Evolutionary conservation across 1,140 invertebrate species (phyloP), one percentile per base, ranked within the genome.

Genomic region (Oryzaephilus surinamensis): DNA sequence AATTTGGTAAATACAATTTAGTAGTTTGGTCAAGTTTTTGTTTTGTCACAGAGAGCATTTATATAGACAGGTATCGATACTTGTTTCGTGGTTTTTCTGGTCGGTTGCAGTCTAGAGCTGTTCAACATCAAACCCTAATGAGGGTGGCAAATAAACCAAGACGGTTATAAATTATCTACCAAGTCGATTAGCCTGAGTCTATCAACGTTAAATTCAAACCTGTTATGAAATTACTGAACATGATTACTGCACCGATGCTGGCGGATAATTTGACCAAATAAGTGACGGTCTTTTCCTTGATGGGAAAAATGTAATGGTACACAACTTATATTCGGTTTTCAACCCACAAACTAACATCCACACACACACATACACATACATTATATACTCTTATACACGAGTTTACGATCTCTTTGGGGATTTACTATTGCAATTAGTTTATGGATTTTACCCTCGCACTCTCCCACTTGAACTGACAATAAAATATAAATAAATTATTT

Each of bases 101-200:
- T 29, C 23, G 36, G 35, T 38, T 42, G 32, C 31, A 29, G 37
- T 43, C 36, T 38, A 13, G 36, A 26, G 27, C 17, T 48, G 30
- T 42, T 51, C 49, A 43, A 42, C 46, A n/a, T n/a, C n/a, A n/a
- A n/a, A n/a, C n/a, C n/a, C n/a, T 57, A 55, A 52, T 56, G 52
- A 56, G 52, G 52, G 51, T 58, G 54, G 56, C 50, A 58, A 58
- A 58, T 50, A 58, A 52, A 58, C 48, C 55, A 56, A 56, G 43
- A 54, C 46, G 41, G 42, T 55, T 51, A 52, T 56, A 58, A 58
- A 58, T 56, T 54, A 58, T 55, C 48, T 54, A 34, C n/a, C 35
- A 30, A 51, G 49, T 52, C 50, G 52, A 55, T 57, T 55, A 57
- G 52, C 38, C 43, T 45, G 40, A 54, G 45, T 54, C 55, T 54